phyloP scores from a whole-genome alignment of 2,797 vertebrate genomes.

The Sylvilagus floridanus region DNA sequence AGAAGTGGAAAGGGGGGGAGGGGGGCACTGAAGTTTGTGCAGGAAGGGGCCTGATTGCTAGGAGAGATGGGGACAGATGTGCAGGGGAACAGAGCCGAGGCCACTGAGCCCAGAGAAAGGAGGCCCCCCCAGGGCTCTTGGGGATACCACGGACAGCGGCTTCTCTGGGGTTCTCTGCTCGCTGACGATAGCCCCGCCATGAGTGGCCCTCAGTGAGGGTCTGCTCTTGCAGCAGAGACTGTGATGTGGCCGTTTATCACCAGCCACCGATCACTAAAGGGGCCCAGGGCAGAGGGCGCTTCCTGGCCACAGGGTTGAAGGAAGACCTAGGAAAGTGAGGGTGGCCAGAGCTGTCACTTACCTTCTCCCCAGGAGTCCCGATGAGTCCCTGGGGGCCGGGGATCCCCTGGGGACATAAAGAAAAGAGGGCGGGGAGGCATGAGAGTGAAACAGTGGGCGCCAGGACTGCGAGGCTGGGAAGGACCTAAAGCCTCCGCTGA shows the following conservation, averaged over 20 bases:
- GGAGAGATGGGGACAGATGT: background rate
- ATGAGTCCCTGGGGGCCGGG: constrained; percentile 94
- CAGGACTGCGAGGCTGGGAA: background rate
- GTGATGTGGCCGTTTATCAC: background rate
- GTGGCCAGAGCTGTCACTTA: constrained; percentile 80
- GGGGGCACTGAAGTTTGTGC: background rate
- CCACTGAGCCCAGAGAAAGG: background rate
- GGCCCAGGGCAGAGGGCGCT: background rate
- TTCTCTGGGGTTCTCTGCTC: background rate
- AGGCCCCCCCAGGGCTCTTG: background rate
- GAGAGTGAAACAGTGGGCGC: background rate
- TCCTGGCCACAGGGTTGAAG: background rate
- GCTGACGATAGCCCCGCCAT: background rate
- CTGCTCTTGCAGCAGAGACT: background rate
- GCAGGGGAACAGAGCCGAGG: background rate
- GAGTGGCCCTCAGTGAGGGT: background rate
- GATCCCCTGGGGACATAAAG: constrained; percentile 90
- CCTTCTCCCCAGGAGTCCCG: constrained; percentile 95
- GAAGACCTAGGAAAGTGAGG: rapidly evolving
- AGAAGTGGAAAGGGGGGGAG: background rate
- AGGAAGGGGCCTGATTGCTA: background rate
- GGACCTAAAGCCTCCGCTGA: background rate
- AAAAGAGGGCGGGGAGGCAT: background rate
- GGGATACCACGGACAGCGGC: no score
- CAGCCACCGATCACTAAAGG: background rate